Evolutionary conservation across 2,113 vertebrate genomes (phyloP), one percentile per base, ranked within the genome.

Genomic region (Poeciliopsis retropinna): DNA sequence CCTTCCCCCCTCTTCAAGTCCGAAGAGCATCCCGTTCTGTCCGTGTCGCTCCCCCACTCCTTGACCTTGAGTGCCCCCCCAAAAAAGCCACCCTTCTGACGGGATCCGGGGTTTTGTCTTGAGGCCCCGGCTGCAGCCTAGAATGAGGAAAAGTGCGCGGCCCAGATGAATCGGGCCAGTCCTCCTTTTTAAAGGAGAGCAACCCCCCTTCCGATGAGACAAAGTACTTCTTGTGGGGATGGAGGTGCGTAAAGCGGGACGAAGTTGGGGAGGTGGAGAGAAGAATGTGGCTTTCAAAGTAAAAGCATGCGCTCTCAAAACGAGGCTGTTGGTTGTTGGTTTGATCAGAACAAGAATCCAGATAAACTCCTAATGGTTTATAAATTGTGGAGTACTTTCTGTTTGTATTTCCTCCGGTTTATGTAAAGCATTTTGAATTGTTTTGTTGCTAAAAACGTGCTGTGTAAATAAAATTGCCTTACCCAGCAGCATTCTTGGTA

Each of bases 161-260:
- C 34, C 29, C 22, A 70, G 82, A 66, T 71, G 70, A 73, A 69
- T 67, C 32, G 70, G 75, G 27, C 29, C 72, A 80, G 73, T 80
- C 68, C 57, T 66, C 67, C 63, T 28, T 25, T 76, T 69, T 14
- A 12, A 37, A 11, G 34, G 34, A 37, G 34, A 11, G 70, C 57
- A 30, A 22, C 74, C 77, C 76, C 76, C 71, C 60, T 25, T 12
- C 29, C 2, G 19, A 7, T 11, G 2, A 84, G 81, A 91, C 90
- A 90, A 90, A 89, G 86, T 87, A 70, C 72, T 83, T 65, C 80
- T 91, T 88, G 72, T 85, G 70, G 72, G 11, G 39, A 0, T 6
- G 4, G 29, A 66, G 51, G 41, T 0, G 57, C 65, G 28, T 62
- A 3, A 70, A 73, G 27, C 0, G 5, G 3, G 0, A 2, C 5